These are phyloP conservation scores for Barbus barbus DNA, from an alignment of 2,113 vertebrate species.

Conservation along the genomic window DNA sequence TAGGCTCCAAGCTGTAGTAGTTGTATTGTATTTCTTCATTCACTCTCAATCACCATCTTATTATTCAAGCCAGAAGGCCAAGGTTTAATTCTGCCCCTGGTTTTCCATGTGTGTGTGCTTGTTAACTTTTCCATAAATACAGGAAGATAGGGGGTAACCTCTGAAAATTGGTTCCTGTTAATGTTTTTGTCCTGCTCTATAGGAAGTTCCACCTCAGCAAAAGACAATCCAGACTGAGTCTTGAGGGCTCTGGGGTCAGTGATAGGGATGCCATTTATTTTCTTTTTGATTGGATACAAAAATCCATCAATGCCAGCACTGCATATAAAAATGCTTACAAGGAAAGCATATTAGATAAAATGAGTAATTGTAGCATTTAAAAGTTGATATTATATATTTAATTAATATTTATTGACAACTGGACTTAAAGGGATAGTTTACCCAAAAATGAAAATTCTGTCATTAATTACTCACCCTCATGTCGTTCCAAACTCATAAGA, in stretches of 20 bases:
- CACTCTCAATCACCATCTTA: slow-evolving; percentile 15
- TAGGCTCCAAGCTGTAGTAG: not conserved
- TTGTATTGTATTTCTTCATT: slow-evolving; percentile 4
- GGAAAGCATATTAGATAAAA: not conserved
- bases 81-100: not conserved
- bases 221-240: slow-evolving; percentile 32
- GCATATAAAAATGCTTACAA: not conserved
- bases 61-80: not conserved
- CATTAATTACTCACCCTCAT: no score
- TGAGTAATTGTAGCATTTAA: slow-evolving; percentile 12
- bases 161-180: slow-evolving; percentile 45
- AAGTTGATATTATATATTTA: no score
- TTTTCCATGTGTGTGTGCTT: not conserved
- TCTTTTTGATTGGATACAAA: not conserved
- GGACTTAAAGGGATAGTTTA: no score
- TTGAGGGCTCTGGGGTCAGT: not conserved
- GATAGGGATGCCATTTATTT: not conserved
- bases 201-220: slow-evolving; percentile 47
- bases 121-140: slow-evolving; percentile 15
- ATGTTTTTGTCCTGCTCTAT: slow-evolving; percentile 47
- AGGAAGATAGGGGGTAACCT: slow-evolving; percentile 45
- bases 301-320: not conserved
- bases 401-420: no score
- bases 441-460: no score
- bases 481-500: no score